Conservation (phyloP, 2,888 invertebrate species). For the Macrophya annulata region DNA sequence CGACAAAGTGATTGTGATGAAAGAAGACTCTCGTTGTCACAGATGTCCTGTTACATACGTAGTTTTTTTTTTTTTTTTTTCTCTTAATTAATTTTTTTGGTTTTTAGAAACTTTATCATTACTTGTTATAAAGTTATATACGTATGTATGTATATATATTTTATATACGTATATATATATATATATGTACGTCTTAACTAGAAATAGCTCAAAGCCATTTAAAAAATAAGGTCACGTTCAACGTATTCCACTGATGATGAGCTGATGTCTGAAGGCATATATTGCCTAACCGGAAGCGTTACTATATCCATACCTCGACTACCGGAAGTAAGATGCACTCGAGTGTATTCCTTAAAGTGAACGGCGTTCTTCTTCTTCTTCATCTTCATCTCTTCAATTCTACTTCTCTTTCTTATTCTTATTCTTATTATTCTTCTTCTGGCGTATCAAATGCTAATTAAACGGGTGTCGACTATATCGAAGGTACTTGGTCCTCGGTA, state of each 20-base stretch:
- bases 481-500: conserved; percentile 60
- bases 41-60: background rate
- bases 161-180: too few species aligned
- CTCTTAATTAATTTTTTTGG: background rate
- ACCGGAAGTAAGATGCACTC: conserved; percentile 7
- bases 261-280: background rate
- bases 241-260: background rate
- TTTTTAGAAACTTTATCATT: background rate
- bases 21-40: background rate
- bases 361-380: background rate
- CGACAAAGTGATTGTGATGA: background rate
- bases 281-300: conserved; percentile 24
- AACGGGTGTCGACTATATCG: conserved; percentile 78
- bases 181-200: background rate
- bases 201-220: conserved; percentile 19
- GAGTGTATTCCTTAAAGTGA: background rate
- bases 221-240: conserved; percentile 24
- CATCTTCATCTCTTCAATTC: background rate
- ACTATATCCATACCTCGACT: background rate
- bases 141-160: too few species aligned
- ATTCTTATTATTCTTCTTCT: background rate
- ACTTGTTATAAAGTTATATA: background rate
- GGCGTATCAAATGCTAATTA: conserved; percentile 77
- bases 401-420: background rate
- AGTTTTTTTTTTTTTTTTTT: background rate